Percentiles rank a stretch among this genome's conserved stretches.
phyloP scores from a whole-genome alignment of 2,888 invertebrate genomes.

The Cantharis lateralis region DNA sequence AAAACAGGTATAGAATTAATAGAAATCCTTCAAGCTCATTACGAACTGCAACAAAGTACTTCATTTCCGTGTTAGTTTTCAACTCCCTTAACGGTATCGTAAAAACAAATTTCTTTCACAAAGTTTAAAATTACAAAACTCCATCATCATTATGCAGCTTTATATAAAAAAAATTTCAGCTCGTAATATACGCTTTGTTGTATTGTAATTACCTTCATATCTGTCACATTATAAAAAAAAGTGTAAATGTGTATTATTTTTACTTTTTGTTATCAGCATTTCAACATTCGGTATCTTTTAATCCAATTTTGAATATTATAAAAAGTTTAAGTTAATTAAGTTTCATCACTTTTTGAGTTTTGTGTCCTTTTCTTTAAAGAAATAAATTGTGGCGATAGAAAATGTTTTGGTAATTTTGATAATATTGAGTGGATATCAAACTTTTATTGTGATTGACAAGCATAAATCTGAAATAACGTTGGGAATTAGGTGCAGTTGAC shows the following conservation, averaged over 20 bases:
- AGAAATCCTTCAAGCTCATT: not conserved
- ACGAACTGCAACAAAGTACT: not conserved
- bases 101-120: not conserved
- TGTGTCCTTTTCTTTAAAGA: not conserved
- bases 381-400: not conserved
- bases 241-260: not conserved
- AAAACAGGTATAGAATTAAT: not conserved
- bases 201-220: not conserved
- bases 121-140: not conserved
- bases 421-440: not conserved
- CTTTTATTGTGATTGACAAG: not conserved
- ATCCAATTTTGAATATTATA: not conserved
- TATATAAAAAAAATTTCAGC: not conserved
- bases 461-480: not conserved
- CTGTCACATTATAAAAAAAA: not conserved
- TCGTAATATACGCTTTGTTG: not conserved
- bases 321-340: not conserved
- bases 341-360: not conserved
- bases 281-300: not conserved
- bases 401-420: not conserved
- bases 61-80: not conserved
- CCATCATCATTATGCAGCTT: not conserved
- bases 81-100: not conserved
- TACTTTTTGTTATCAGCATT: not conserved
- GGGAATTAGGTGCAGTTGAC: not conserved